Percentiles rank a stretch among this genome's conserved stretches.
Evolutionary conservation across 2,113 vertebrate species (phyloP).

Genomic region (Microcebus griseorufus): DNA sequence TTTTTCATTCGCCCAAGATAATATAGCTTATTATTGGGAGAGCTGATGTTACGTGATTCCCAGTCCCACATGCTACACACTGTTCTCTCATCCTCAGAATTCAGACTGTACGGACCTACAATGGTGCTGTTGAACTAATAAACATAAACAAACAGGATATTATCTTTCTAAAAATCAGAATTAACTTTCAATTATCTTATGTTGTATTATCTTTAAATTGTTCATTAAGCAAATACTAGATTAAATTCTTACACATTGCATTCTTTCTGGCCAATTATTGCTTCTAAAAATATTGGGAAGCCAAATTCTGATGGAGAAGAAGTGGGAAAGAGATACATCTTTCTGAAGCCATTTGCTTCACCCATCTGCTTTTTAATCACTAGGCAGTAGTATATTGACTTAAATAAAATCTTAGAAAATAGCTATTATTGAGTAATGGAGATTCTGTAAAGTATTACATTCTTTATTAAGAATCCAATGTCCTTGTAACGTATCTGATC

Average conservation of each 20-base stretch:
- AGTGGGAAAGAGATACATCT: not conserved
- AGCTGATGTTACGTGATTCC: not conserved
- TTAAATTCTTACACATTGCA: not conserved
- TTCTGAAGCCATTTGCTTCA: not conserved
- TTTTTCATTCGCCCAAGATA: not conserved
- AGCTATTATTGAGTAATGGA: not conserved
- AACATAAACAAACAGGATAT: not conserved
- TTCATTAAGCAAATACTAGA: not conserved
- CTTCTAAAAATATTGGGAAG: not conserved
- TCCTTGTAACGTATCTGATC: constrained; percentile 19
- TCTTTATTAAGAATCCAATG: not conserved
- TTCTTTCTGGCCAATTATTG: not conserved
- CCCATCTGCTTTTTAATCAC: not conserved
- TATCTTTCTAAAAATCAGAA: not conserved
- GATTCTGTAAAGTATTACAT: not conserved
- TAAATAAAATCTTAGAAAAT: constrained; percentile 27
- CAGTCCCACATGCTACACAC: not conserved
- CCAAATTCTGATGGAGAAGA: not conserved
- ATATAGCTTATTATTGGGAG: not conserved
- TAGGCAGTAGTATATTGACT: not conserved
- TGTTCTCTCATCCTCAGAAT: not conserved
- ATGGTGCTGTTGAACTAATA: not conserved
- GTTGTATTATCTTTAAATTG: constrained; percentile 13
- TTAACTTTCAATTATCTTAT: not conserved
- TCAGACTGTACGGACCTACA: not conserved